Percentiles rank a stretch among this genome's conserved stretches.
These are phyloP conservation scores for Phoxinus phoxinus DNA, from an alignment of 2,113 vertebrate genomes.

Conservation along the genomic window DNA sequence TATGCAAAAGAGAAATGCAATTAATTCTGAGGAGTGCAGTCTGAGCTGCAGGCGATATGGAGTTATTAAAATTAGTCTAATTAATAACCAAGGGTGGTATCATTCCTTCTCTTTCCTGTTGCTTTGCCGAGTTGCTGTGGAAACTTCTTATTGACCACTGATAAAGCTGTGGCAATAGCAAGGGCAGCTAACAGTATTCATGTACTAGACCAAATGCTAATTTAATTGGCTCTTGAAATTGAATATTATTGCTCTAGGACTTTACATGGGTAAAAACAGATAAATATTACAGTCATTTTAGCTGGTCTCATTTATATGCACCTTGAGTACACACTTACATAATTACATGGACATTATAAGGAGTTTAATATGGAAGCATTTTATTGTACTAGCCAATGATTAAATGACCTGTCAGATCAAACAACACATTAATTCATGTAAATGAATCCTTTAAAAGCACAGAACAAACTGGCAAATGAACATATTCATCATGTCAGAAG, in stretches of 20 bases:
- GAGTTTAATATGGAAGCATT: conserved; percentile 6
- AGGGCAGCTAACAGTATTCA: conserved; percentile 32
- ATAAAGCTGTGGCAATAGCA: conserved; percentile 49
- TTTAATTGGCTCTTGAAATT: conserved; percentile 35
- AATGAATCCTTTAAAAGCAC: conserved; percentile 1
- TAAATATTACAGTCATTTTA: not conserved
- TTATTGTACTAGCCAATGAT: conserved; percentile 16
- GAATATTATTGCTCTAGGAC: conserved; percentile 32
- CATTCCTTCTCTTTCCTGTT: conserved; percentile 19
- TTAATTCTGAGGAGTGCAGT: conserved; percentile 59
- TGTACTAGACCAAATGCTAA: conserved; percentile 9
- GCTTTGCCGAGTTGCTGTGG: conserved; percentile 56
- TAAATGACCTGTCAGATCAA: conserved; percentile 37
- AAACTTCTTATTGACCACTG: conserved; percentile 62
- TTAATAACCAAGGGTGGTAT: conserved; percentile 55
- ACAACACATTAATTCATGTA: not conserved
- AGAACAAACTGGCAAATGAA: not conserved
- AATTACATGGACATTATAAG: conserved; percentile 22
- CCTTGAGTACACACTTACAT: conserved; percentile 4
- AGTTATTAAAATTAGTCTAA: conserved; percentile 58
- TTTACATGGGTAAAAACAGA: conserved; percentile 11
- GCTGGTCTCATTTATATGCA: conserved; percentile 27
- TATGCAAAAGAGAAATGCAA: conserved; percentile 62
- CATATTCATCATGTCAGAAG: conserved; percentile 15
- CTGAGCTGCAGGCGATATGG: conserved; percentile 47